phyloP scores from a whole-genome alignment of 2,888 invertebrate species.

The Pseudococcus jackbeardsleyi region DNA sequence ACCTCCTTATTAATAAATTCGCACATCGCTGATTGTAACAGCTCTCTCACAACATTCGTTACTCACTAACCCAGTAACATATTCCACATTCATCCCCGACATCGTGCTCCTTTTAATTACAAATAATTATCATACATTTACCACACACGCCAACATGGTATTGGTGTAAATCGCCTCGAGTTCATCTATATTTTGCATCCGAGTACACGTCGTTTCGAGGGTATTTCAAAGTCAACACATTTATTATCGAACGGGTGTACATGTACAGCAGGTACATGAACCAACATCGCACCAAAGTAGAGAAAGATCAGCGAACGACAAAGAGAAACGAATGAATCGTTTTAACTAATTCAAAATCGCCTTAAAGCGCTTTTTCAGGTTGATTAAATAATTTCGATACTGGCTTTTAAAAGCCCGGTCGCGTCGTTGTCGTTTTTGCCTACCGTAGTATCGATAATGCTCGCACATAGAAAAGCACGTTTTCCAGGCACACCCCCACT shows the following conservation, averaged over 20 bases:
- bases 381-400: constrained; percentile 39
- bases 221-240: background rate
- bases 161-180: background rate
- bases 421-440: background rate
- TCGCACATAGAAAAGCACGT: constrained; percentile 22
- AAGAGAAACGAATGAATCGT: background rate
- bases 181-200: background rate
- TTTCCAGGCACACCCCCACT: background rate
- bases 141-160: background rate
- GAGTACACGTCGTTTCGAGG: background rate
- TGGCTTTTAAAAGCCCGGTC: constrained; percentile 24
- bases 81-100: too few species aligned
- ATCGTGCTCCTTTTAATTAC: too few species aligned
- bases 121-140: background rate
- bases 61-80: too few species aligned
- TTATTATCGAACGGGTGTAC: background rate
- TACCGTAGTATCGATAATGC: background rate
- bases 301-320: background rate
- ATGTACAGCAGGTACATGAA: background rate
- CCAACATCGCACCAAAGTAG: too few species aligned
- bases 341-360: constrained; percentile 29
- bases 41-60: too few species aligned
- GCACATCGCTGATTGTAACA: too few species aligned
- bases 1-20: too few species aligned
- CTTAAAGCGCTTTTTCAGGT: constrained; percentile 25